Percentiles rank a stretch among this genome's conserved stretches.
These are phyloP conservation scores for Montipora capitata DNA, from an alignment of 92 coral and sea anemone genomes.

Conservation along the genomic window DNA sequence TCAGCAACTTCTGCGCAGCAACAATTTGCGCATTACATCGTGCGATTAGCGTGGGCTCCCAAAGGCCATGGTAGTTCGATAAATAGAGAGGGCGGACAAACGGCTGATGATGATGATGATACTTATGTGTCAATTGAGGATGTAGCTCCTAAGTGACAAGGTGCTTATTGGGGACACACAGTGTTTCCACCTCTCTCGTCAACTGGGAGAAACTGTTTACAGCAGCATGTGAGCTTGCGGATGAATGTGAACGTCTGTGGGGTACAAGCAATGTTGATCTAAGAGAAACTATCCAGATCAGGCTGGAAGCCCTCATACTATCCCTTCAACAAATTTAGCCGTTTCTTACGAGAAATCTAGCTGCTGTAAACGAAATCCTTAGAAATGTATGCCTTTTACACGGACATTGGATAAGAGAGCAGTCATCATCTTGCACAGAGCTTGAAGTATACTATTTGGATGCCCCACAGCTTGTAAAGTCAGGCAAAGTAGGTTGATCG, in stretches of 20 bases:
- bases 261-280: too few species aligned
- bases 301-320: slow-evolving; percentile 50
- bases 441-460: too few species aligned
- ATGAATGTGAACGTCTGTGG: slow-evolving; percentile 54
- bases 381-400: slow-evolving; percentile 26
- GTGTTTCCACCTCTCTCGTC: slow-evolving; percentile 1
- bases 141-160: background rate
- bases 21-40: slow-evolving; percentile 14
- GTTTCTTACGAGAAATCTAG: slow-evolving; percentile 19
- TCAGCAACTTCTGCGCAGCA: slow-evolving; percentile 14
- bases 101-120: too few species aligned
- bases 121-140: too few species aligned
- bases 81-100: background rate
- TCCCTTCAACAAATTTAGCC: slow-evolving; percentile 57
- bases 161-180: background rate
- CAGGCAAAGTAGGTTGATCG: too few species aligned
- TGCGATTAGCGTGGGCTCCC: slow-evolving; percentile 3
- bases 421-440: too few species aligned
- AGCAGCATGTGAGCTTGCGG: slow-evolving; percentile 34
- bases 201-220: slow-evolving; percentile 36
- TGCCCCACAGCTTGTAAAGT: too few species aligned
- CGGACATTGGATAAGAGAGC: too few species aligned
- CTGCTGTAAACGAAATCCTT: slow-evolving; percentile 20
- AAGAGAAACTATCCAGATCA: slow-evolving; percentile 30
- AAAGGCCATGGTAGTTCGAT: background rate